Conservation (phyloP, 1,140 invertebrate species). For the Pantala flavescens region DNA sequence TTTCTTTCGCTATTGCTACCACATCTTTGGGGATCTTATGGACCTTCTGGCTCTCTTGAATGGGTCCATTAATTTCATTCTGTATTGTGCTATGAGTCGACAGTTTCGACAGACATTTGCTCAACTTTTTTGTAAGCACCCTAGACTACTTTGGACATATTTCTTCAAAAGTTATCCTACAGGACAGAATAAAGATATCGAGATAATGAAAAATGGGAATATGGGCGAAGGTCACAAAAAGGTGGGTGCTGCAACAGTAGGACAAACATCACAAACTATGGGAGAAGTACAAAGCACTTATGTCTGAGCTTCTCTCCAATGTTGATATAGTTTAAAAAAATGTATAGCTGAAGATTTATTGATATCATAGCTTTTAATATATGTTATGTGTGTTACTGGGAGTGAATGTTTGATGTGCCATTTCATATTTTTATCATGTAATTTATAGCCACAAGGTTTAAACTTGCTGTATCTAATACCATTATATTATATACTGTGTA, state of each 20-base stretch:
- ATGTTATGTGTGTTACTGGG: too few relatives aligned
- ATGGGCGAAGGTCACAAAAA: neutral
- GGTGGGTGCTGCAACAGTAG: neutral
- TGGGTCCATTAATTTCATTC: slow-evolving; percentile 84
- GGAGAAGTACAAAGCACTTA: neutral
- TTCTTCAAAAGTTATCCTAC: neutral
- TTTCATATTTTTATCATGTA: too few relatives aligned
- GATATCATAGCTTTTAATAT: neutral
- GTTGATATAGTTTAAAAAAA: neutral
- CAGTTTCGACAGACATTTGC: slow-evolving; percentile 84
- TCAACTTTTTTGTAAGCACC: slow-evolving; percentile 44
- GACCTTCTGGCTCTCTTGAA: slow-evolving; percentile 86
- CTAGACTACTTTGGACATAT: neutral
- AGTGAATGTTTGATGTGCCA: too few relatives aligned
- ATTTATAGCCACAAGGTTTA: too few relatives aligned
- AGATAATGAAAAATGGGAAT: neutral
- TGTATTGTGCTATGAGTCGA: slow-evolving; percentile 89
- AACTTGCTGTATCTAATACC: too few relatives aligned
- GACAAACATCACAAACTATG: neutral
- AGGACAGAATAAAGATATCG: neutral
- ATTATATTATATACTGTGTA: too few relatives aligned
- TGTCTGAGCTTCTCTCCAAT: neutral
- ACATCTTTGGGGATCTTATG: slow-evolving; percentile 78
- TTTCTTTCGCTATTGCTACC: slow-evolving; percentile 63
- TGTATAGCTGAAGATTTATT: neutral